Conservation (phyloP, 2,113 vertebrate species). For the Hippocampus guttulatus region DNA sequence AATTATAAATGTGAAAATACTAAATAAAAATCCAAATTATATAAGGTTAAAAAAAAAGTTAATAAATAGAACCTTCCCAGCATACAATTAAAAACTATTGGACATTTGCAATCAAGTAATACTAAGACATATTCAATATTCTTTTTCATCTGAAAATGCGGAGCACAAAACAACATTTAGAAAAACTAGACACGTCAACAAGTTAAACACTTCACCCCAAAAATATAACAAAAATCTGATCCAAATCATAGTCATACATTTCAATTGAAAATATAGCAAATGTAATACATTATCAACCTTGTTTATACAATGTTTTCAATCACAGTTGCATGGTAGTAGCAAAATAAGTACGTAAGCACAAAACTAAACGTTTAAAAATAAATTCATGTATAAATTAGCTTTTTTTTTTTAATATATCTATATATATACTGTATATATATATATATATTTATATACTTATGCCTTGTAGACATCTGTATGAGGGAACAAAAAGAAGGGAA, state of each 20-base stretch:
- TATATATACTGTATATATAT: background rate
- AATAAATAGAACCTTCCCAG: constrained; percentile 99
- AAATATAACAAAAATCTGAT: constrained; percentile 99
- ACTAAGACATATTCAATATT: constrained; percentile 95
- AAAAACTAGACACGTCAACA: constrained; percentile 98
- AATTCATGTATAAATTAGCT: constrained; percentile 98
- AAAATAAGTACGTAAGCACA: constrained; percentile 99
- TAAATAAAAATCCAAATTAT: constrained; percentile 52
- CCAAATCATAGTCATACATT: constrained; percentile 99
- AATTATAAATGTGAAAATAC: constrained; percentile 97
- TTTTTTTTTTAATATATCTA: constrained; percentile 75
- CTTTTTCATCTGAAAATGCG: constrained; percentile 94
- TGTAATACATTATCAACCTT: constrained; percentile 98
- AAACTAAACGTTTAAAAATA: constrained; percentile 99
- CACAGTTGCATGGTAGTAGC: constrained; percentile 99
- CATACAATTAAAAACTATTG: constrained; percentile 99
- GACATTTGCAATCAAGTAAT: constrained; percentile 97
- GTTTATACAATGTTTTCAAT: constrained; percentile 99
- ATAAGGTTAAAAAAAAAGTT: constrained; percentile 79
- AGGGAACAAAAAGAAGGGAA: constrained; percentile 80
- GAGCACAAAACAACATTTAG: constrained; percentile 98
- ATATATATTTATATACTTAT: background rate
- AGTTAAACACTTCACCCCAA: constrained; percentile 97
- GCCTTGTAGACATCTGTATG: constrained; percentile 94
- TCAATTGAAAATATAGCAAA: constrained; percentile 99